These are phyloP conservation scores for Drosophila nannoptera DNA, from an alignment of 1,140 invertebrate genomes.

Conservation along the genomic window DNA sequence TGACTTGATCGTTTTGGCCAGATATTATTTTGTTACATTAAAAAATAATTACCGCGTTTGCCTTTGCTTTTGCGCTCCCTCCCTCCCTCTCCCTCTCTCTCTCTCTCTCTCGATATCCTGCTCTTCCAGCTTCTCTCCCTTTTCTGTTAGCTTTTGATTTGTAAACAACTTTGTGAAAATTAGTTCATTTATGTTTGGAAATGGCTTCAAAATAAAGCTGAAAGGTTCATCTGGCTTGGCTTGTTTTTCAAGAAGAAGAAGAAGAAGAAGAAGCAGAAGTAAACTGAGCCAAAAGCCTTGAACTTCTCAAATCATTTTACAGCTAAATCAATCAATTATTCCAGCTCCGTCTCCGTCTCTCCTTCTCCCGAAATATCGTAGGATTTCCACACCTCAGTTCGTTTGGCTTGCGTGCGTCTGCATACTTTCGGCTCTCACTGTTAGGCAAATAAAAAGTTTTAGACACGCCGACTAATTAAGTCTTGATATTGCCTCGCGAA, in stretches of 20 bases:
- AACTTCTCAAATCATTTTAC: background rate
- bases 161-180: slow-evolving; percentile 59
- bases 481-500: slow-evolving; percentile 65
- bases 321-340: background rate
- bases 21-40: slow-evolving; percentile 79
- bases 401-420: slow-evolving; percentile 1
- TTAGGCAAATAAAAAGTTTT: slow-evolving; percentile 41
- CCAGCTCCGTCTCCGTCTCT: too few species aligned
- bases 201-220: slow-evolving; percentile 28
- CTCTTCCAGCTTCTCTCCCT: slow-evolving; percentile 15
- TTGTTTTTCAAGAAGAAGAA: too few species aligned
- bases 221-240: background rate
- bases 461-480: slow-evolving; percentile 73
- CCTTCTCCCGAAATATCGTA: too few species aligned
- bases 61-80: slow-evolving; percentile 48
- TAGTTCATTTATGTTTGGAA: slow-evolving; percentile 56
- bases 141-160: slow-evolving; percentile 56
- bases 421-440: slow-evolving; percentile 15
- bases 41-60: slow-evolving; percentile 78
- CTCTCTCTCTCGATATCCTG: slow-evolving; percentile 8
- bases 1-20: slow-evolving; percentile 78
- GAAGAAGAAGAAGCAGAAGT: too few species aligned
- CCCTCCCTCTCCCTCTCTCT: background rate
- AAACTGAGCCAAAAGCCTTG: too few species aligned
- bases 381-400: too few species aligned